Base-by-base conservation (phyloP, 1,140 invertebrate species). In the Drosophila paulistorum region DNA sequence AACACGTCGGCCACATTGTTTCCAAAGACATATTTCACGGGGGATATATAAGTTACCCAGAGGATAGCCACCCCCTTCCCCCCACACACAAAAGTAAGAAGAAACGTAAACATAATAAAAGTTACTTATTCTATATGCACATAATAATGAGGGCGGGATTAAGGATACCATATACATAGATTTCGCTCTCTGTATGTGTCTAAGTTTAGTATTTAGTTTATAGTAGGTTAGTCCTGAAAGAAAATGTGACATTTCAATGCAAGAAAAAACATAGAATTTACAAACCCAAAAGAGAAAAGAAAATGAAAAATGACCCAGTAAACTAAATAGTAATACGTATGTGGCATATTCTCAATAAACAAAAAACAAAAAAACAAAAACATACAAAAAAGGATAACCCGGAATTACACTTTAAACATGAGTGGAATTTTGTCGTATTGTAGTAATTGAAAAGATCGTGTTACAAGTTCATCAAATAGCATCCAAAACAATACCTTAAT, bases 1-100 rank as follows among this genome's bases (percentile, higher is more conserved):
- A 51, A 51, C 58, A 80, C 79, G 73, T 72, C 83, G 55, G 71
- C 83, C 68, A 89, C 73, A 68, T 65, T 86, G 66, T 86, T 82
- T 76, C 86, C 86, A 90, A 90, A 90, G 81, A 90, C 86, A 90
- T 90, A 90, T 90, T 86, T 77, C 79, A 90, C 79, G 71, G 74
- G 78, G 79, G 65, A 35, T 42, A 64, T 51, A 55, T 20, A 61
- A 42, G 10, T 51, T 9, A 51, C 7, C 10, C 35, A 11, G 5
- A 37, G 17, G 17, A 48, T 30, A 30, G 30, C 30, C 7, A 6
- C 5, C 30, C 30, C 30, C 30, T 30, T 10, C 14, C 45, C 42
- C 45, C 41, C 41, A 0, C 41, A 3, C 7, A 39, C 3, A 45
- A 17, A 45, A 45, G 3, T 14, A 45, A 23, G 17, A 51, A 23